Evolutionary conservation across 2,113 vertebrate genomes (phyloP).

Genomic region (Rhinolophus sinicus): DNA sequence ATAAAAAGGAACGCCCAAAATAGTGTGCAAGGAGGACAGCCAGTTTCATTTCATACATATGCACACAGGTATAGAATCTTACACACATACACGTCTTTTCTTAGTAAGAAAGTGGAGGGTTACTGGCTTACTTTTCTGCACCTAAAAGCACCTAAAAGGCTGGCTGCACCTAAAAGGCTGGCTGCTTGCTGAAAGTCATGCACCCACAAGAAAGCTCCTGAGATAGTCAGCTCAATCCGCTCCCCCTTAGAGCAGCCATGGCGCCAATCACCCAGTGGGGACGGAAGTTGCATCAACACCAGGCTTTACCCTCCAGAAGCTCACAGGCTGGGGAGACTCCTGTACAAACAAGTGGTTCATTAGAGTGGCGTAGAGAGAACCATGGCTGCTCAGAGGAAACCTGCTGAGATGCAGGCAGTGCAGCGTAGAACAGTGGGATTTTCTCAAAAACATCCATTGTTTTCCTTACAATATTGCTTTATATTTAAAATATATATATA

Average conservation of each 20-base stretch:
- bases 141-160: neutral
- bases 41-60: neutral
- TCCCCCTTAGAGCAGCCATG: rapidly evolving
- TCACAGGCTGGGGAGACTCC: neutral
- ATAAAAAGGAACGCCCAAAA: neutral
- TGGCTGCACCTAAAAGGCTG: neutral
- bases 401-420: neutral
- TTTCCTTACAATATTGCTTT: neutral
- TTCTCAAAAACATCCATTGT: neutral
- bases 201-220: rapidly evolving
- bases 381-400: neutral
- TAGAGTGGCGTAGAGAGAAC: rapidly evolving
- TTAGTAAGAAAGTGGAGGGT: neutral
- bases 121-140: neutral
- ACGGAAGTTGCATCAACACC: neutral
- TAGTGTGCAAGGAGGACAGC: neutral
- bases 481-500: neutral
- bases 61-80: neutral
- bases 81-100: neutral
- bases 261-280: too few species aligned
- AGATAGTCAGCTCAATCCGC: rapidly evolving
- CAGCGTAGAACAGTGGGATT: neutral
- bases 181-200: neutral
- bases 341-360: rapidly evolving
- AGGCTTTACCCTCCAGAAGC: neutral